Evolutionary conservation across 1,140 invertebrate genomes (phyloP), one percentile per base, ranked within the genome.

Genomic region (Eriosoma lanigerum): DNA sequence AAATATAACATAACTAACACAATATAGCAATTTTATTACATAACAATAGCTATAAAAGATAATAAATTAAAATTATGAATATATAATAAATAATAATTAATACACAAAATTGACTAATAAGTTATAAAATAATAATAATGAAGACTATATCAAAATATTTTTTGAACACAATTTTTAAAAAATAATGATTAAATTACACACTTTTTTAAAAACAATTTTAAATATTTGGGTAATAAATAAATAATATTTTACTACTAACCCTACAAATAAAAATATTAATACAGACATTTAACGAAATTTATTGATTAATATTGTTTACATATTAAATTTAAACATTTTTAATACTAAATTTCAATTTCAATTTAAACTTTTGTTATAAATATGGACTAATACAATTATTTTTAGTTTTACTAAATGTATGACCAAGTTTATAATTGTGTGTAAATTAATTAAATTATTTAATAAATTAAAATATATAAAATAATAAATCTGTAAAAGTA

Each of bases 71-170:
- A 58, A 60, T 44, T 60, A 46, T 1, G 1, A 29, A 21, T 5
- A 46, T 24, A 60, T 12, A 76, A 75, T 32, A 32, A n/a, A 64
- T 8, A 64, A 29, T 29, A 21, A n/a, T n/a, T n/a, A 58, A 50
- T 44, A 75, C 46, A 58, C 3, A 58, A 76, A 76, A 76, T 60
- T 76, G n/a, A 58, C 29, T 76, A 60, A 44, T 56, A 76, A 56
- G 46, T 21, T 76, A 76, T 24, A 76, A 44, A 58, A 75, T 15
- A 76, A 58, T 15, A 56, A 75, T 12, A 58, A 44, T 24, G 48
- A 66, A 66, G 32, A 66, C 64, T 76, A 76, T 24, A 38, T 56
- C n/a, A 76, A 76, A 76, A 76, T 56, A 75, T 32, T 52, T 70
- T n/a, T 21, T 75, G 72, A 75, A 75, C 72, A 75, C 72, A 75